Evolutionary conservation across 2,113 vertebrate species (phyloP).

Genomic region (Melozone crissalis): DNA sequence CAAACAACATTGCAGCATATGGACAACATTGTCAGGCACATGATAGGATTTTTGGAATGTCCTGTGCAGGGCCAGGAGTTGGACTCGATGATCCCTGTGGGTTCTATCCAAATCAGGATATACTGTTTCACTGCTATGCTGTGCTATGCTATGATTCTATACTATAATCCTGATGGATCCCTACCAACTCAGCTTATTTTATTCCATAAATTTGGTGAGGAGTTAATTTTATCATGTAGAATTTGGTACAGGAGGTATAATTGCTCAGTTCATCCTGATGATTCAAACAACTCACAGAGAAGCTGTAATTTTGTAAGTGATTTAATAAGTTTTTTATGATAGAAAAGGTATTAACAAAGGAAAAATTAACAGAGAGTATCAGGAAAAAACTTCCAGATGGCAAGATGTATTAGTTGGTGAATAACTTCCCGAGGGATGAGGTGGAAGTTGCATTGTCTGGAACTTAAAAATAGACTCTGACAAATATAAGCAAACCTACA

Average conservation of each 20-base stretch:
- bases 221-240: background rate
- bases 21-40: background rate
- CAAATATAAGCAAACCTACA: background rate
- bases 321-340: background rate
- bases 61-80: background rate
- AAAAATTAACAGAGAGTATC: background rate
- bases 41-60: background rate
- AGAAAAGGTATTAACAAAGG: background rate
- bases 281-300: background rate
- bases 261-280: background rate
- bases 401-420: background rate
- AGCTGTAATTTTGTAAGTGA: background rate
- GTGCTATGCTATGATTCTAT: background rate
- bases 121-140: background rate
- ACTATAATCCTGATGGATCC: background rate
- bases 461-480: background rate
- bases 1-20: background rate
- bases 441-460: background rate
- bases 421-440: background rate
- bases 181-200: background rate
- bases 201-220: background rate
- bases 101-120: background rate
- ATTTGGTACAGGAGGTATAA: background rate
- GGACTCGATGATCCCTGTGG: rapidly evolving
- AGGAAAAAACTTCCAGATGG: background rate